Evolutionary conservation across 1,140 invertebrate species (phyloP).

Genomic region (Drosophila prosaltans): DNA sequence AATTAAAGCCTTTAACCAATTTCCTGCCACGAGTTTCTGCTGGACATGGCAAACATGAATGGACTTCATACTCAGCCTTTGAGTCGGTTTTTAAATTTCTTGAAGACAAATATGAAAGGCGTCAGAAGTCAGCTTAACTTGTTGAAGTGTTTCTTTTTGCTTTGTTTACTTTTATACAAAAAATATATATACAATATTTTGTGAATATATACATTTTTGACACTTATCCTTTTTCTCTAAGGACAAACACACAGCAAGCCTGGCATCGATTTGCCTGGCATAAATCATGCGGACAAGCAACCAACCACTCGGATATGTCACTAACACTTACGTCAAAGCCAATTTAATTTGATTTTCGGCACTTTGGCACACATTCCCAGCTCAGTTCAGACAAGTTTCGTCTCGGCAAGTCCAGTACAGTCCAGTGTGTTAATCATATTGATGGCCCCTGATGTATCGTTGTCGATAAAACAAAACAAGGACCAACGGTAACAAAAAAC

Average conservation of each 20-base stretch:
- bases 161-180: neutral
- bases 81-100: slow-evolving; percentile 85
- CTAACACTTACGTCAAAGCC: slow-evolving; percentile 74
- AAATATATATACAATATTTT: neutral
- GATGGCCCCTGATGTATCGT: slow-evolving; percentile 73
- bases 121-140: neutral
- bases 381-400: neutral
- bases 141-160: neutral
- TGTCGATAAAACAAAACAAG: slow-evolving; percentile 73
- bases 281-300: slow-evolving; percentile 58
- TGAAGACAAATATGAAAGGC: slow-evolving; percentile 80
- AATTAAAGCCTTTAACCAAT: slow-evolving; percentile 33
- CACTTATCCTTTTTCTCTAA: slow-evolving; percentile 74
- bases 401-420: neutral
- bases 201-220: slow-evolving; percentile 26
- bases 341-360: slow-evolving; percentile 82
- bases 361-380: slow-evolving; percentile 60
- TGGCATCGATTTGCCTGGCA: slow-evolving; percentile 67
- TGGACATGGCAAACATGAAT: slow-evolving; percentile 84
- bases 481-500: slow-evolving; percentile 53
- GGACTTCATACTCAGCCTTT: slow-evolving; percentile 84
- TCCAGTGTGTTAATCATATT: slow-evolving; percentile 70
- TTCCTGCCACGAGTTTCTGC: slow-evolving; percentile 84
- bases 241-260: slow-evolving; percentile 59
- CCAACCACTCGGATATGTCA: slow-evolving; percentile 69